phyloP scores from a whole-genome alignment of 2,113 vertebrate genomes.

The Dicrurus megarhynchus region DNA sequence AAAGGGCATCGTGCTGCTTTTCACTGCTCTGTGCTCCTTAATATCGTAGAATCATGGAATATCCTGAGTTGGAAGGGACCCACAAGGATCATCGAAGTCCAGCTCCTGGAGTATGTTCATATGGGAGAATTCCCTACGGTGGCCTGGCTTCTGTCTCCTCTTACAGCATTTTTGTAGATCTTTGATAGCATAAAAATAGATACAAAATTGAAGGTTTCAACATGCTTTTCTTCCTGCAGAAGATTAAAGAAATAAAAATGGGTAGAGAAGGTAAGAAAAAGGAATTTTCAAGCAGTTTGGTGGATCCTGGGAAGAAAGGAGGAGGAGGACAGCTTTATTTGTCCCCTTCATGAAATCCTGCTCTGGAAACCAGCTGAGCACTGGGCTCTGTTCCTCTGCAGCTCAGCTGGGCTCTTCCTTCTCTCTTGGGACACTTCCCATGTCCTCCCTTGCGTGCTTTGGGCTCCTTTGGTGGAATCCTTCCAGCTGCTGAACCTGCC shows the following conservation, averaged over 20 bases:
- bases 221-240: neutral
- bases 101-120: neutral
- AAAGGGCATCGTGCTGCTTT: neutral
- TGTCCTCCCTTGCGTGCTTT: neutral
- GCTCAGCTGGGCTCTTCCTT: neutral
- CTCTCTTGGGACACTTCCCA: accelerated
- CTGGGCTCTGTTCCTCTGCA: neutral
- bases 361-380: neutral
- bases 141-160: neutral
- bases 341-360: neutral
- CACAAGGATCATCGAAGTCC: accelerated
- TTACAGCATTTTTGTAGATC: too few relatives aligned
- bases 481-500: neutral
- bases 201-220: neutral
- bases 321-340: neutral
- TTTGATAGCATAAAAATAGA: neutral
- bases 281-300: neutral
- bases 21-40: neutral
- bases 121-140: neutral
- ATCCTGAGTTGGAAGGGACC: neutral
- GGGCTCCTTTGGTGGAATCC: neutral
- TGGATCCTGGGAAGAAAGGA: neutral
- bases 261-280: neutral
- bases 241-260: neutral
- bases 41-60: neutral